Base-by-base conservation (phyloP, 2,888 invertebrate species). In the Hirtodrosophila alboralis region DNA sequence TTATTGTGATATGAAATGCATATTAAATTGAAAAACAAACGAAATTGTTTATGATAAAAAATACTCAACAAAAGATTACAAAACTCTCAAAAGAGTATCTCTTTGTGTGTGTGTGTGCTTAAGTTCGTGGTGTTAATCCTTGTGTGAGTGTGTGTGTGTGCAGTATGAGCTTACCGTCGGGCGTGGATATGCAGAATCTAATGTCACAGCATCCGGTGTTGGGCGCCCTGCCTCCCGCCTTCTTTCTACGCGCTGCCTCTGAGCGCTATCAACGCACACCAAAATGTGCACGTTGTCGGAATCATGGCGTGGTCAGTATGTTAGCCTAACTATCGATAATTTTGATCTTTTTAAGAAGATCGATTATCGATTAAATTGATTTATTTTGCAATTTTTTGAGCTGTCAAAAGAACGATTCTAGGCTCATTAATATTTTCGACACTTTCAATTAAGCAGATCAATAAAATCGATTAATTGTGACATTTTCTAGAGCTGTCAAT, bases 211-310 rank as follows among this genome's bases (percentile, higher is more conserved):
- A 94, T 90, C 95, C 95, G 31, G 96, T 96, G 62, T 89, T 96
- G 89, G 95, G 95, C 27, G 95, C 95, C 0, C 90, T 95, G 84
- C 96, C 96, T 40, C 96, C 96, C 67, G 94, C 95, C n/a, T 96
- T 96, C 91, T 96, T 97, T 91, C 91, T 96, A 59, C 92, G 96
- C 77, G 96, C 96, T 57, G 96, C 96, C 53, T 95, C 95, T 14
- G 98, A 98, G 90, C 93, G 98, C 86, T 98, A 97, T 91, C 98
- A 98, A 90, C 92, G 98, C 75, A 98, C 98, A 12, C 98, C 98
- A 31, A 98, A 98, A 91, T 98, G 98, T 91, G 98, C 98, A 58
- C 93, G 98, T 48, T 99, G 98, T 90, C 93, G 98, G 61, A 98
- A 99, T 92, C 98, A 99, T 92, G 98, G 98, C 78, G 97, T 98